These are phyloP conservation scores for Plestiodon gilberti DNA, from an alignment of 2,113 vertebrate species.

Conservation along the genomic window DNA sequence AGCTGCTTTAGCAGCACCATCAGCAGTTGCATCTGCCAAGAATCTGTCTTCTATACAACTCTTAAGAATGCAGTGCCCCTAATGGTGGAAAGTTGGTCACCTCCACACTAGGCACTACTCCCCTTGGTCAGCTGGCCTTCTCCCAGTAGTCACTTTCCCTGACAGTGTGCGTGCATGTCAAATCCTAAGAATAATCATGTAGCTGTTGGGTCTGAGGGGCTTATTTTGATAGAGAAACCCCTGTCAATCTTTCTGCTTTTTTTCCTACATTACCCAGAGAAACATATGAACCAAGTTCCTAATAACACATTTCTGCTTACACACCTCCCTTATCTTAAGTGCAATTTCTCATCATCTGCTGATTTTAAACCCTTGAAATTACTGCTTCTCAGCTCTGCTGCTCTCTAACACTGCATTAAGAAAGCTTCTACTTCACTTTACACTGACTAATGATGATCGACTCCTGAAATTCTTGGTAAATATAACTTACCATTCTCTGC, in stretches of 20 bases:
- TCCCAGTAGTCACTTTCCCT: no score
- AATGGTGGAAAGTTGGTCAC: no score
- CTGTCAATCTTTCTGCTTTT: neutral
- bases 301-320: neutral
- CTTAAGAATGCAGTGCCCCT: no score
- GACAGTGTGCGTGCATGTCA: no score
- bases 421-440: neutral
- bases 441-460: neutral
- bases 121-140: no score
- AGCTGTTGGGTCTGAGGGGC: neutral
- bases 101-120: no score
- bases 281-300: neutral
- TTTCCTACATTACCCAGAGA: neutral
- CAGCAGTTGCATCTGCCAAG: no score
- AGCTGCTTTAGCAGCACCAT: no score
- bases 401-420: neutral
- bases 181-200: neutral
- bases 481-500: neutral
- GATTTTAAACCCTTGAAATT: conserved; percentile 15
- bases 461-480: conserved; percentile 6
- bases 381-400: neutral
- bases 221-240: neutral
- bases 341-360: conserved; percentile 3
- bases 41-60: no score
- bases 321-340: neutral